Evolutionary conservation across 2,888 invertebrate genomes (phyloP).

Genomic region (Platerodrilus igneus): DNA sequence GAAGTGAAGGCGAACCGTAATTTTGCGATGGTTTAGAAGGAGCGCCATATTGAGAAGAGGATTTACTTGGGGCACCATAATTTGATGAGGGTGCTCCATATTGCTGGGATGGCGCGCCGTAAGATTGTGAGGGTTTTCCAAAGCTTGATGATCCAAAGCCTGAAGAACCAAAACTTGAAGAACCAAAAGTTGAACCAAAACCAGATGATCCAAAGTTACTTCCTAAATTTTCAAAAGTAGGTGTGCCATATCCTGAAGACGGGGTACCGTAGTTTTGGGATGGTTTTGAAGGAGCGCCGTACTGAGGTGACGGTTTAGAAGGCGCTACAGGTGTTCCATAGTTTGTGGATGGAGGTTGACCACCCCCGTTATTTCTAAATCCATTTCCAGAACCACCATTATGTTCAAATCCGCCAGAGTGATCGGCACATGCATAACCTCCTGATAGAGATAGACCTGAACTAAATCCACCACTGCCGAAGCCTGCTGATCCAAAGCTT

Average conservation of each 20-base stretch:
- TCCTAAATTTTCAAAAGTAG: slow-evolving; percentile 35
- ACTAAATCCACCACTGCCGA: background rate
- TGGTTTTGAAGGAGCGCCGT: slow-evolving; percentile 34
- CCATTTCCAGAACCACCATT: slow-evolving; percentile 10
- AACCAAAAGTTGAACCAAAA: no score
- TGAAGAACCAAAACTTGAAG: slow-evolving; percentile 34
- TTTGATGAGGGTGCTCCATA: slow-evolving; percentile 31
- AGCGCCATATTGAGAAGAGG: slow-evolving; percentile 43
- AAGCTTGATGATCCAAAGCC: slow-evolving; percentile 40
- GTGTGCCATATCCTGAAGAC: slow-evolving; percentile 44
- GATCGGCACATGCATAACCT: no score
- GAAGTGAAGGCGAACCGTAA: slow-evolving; percentile 33
- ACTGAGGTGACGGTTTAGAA: slow-evolving; percentile 30
- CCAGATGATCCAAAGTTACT: slow-evolving; percentile 23
- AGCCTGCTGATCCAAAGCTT: slow-evolving; percentile 3
- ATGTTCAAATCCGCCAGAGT: slow-evolving; percentile 8
- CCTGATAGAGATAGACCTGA: slow-evolving; percentile 1
- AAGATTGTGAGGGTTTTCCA: slow-evolving; percentile 40
- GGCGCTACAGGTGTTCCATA: slow-evolving; percentile 45
- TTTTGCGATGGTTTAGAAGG: slow-evolving; percentile 40
- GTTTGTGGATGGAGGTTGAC: slow-evolving; percentile 44
- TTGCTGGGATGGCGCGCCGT: slow-evolving; percentile 41
- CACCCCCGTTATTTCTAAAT: slow-evolving; percentile 22
- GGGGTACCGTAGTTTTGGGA: slow-evolving; percentile 30
- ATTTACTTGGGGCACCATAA: slow-evolving; percentile 25